Evolutionary conservation across 2,797 vertebrate species (phyloP), one percentile per base, ranked within the genome.

Genomic region (Varecia variegata): DNA sequence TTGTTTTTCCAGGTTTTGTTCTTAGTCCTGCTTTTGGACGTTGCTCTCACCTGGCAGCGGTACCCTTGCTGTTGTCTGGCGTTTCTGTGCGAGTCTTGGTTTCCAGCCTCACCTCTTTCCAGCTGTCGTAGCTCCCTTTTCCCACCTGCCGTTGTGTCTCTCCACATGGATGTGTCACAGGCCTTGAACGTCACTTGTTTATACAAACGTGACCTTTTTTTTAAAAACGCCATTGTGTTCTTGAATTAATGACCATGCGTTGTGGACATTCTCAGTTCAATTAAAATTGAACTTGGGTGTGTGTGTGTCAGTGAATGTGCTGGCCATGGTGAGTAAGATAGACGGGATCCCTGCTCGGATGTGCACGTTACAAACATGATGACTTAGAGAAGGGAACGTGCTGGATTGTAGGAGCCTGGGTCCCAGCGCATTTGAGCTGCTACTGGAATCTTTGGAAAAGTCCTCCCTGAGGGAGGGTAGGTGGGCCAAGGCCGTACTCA

Each of bases 241-340:
- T 65, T 7, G 25, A 40, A 52, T 50, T 45, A 20, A 20, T 9
- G 71, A 50, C 40, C 38, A 3, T 11, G 23, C 5, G 1, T 5
- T 8, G 14, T 3, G 8, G 17, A 15, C 15, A 7, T 27, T 30
- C 47, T 60, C 13, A 0, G 15, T 18, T 89, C 67, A 32, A 2
- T 12, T 79, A 40, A 14, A 38, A 9, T 12, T 3, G 17, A 3
- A 47, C 30, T 18, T 3, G 9, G 21, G 8, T 8, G 12, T n/a
- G 3, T 35, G 8, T 27, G 6, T 47, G 67, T 68, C 5, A 1
- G 15, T 43, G 20, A 12, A 8, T 0, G 8, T 7, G 20, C 52
- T 83, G 0, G 35, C 32, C 0, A 0, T 25, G 27, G 2, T 27
- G 38, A n/a, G 2, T 7, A 9, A 30, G 81, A 32, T 3, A 5